Evolutionary conservation across 1,140 invertebrate genomes (phyloP).

Genomic region (Drosophila ficusphila): DNA sequence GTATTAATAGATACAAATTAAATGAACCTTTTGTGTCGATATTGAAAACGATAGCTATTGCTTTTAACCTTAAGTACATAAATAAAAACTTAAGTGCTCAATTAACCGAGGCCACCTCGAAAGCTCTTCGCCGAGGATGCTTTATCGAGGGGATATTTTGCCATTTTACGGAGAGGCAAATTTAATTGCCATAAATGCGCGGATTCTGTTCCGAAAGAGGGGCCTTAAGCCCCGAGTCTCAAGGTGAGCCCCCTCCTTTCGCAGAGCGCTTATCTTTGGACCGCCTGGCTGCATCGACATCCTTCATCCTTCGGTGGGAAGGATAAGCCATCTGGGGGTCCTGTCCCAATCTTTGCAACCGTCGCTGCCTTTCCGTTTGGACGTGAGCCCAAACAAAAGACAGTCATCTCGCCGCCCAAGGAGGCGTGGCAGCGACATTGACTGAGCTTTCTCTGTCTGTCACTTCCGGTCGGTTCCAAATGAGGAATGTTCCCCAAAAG

Average conservation of each 20-base stretch:
- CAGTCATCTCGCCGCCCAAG: conserved; percentile 3
- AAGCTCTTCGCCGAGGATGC: neutral
- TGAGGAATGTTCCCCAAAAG: conserved; percentile 8
- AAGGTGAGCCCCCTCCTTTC: conserved; percentile 13
- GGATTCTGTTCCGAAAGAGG: conserved; percentile 1
- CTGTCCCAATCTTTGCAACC: conserved; percentile 28
- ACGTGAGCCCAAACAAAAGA: conserved; percentile 41
- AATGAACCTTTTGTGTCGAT: neutral
- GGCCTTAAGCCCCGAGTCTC: conserved; percentile 11
- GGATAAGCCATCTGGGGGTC: conserved; percentile 4
- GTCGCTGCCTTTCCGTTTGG: conserved; percentile 36
- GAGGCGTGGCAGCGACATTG: conserved; percentile 35
- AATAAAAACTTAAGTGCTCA: conserved; percentile 44
- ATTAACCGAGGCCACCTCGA: conserved; percentile 2
- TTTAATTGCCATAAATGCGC: conserved; percentile 66
- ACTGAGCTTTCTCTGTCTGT: conserved; percentile 42
- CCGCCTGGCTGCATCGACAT: conserved; percentile 31
- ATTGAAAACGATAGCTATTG: conserved; percentile 1
- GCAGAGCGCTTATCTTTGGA: conserved; percentile 23
- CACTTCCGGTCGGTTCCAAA: conserved; percentile 21
- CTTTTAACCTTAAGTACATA: neutral
- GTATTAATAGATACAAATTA: neutral
- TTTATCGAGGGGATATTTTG: neutral
- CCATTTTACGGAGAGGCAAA: conserved; percentile 18
- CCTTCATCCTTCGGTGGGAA: conserved; percentile 1